Evolutionary conservation across 2,113 vertebrate genomes (phyloP), one percentile per base, ranked within the genome.

Genomic region (Plotosus lineatus): DNA sequence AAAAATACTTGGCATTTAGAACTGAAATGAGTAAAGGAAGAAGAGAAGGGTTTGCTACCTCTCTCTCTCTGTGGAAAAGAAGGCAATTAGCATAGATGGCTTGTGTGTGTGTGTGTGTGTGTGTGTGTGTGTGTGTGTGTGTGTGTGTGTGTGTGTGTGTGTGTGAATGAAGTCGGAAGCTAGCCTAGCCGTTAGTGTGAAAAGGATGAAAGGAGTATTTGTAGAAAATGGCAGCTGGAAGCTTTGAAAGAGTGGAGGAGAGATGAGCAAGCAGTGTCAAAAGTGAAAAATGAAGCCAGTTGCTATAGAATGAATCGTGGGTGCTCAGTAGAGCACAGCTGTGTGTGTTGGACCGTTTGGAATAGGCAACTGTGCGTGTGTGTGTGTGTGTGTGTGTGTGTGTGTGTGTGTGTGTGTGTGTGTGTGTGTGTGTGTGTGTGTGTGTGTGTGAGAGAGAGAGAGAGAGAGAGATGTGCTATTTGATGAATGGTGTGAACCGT

Each of bases 281-380:
- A 74, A 79, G 76, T 69, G 81, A 82, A 51, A 79, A 85, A 77
- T 72, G 80, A 76, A 71, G 61, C 53, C 80, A 80, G 84, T 85
- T 82, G 53, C 80, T 85, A 72, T 55, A 33, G 84, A 75, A 82
- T 85, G 82, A 82, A 85, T 85, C 55, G 10, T 53, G 26, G 55
- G 77, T 78, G 81, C 82, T 85, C 77, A 76, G 74, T 55, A 72
- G 72, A 87, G 82, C 88, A 85, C 87, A 81, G 74, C 81, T 82
- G 86, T 78, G 84, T 87, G 76, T 86, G 77, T 38, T 84, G 74
- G 69, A 51, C 28, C 44, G 12, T 31, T 31, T 17, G 44, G 40
- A 46, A 46, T 23, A 69, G n/a, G 61, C 61, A 26, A 63, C 63
- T 72, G 78, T 71, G 46, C 56, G 36, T 42, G 60, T 84, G 77